Evolutionary conservation across 2,797 vertebrate species (phyloP).

Genomic region (Falco novaeseelandiae): DNA sequence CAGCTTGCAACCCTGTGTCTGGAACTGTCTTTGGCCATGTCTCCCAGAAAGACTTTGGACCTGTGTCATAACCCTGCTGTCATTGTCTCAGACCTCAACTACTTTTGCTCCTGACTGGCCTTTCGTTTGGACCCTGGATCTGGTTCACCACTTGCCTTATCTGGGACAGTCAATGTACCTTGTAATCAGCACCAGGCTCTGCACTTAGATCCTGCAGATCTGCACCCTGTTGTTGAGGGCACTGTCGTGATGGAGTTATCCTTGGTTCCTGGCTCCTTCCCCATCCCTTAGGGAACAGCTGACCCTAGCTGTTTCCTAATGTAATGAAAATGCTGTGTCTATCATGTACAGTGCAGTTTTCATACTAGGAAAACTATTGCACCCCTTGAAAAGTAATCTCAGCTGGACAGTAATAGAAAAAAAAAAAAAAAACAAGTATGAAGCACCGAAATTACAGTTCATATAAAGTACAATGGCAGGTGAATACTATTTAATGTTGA

Average conservation of each 20-base stretch:
- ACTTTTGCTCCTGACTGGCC: neutral
- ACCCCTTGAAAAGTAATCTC: neutral
- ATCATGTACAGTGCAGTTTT: neutral
- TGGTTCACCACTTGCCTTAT: neutral
- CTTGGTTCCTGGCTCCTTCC: neutral
- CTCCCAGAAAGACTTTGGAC: neutral
- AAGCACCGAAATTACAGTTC: neutral
- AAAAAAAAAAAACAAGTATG: neutral
- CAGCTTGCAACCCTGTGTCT: neutral
- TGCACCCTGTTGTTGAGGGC: neutral
- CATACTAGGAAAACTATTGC: neutral
- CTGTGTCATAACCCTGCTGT: neutral
- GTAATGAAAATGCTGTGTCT: fast-evolving
- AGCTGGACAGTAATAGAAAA: neutral
- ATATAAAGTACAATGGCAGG: neutral
- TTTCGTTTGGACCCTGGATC: neutral
- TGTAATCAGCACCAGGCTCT: neutral
- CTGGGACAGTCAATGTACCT: fast-evolving
- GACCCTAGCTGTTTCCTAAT: neutral
- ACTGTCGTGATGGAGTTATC: neutral
- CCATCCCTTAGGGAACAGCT: neutral
- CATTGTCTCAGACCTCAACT: neutral
- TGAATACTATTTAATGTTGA: neutral
- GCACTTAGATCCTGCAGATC: neutral
- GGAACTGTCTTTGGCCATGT: neutral